These are phyloP conservation scores for Ichneumoninae sp. DNA, from an alignment of 2,888 invertebrate genomes.

Conservation along the genomic window DNA sequence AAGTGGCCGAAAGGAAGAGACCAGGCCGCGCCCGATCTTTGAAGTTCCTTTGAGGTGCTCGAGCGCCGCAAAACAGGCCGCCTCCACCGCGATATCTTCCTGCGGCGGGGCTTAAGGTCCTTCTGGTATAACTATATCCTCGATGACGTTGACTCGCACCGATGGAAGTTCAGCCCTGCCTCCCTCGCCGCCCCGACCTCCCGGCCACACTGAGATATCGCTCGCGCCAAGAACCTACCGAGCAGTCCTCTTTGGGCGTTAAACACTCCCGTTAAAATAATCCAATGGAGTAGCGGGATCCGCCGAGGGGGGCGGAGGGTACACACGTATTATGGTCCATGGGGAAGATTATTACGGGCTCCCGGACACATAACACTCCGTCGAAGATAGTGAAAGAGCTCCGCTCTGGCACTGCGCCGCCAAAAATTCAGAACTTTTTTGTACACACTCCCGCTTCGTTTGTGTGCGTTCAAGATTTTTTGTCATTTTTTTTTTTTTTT, in stretches of 20 bases:
- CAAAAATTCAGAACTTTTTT: constrained; percentile 38
- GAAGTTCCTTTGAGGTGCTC: constrained; percentile 61
- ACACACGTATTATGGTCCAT: constrained; percentile 45
- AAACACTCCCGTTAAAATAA: constrained; percentile 75
- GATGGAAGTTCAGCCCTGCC: constrained; percentile 56
- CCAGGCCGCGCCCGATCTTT: constrained; percentile 61
- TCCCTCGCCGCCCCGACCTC: constrained; percentile 34
- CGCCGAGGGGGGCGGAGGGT: constrained; percentile 22
- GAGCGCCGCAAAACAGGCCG: constrained; percentile 65
- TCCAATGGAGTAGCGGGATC: constrained; percentile 65
- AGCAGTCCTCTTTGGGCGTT: constrained; percentile 60
- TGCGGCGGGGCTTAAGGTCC: constrained; percentile 25
- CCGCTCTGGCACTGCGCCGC: constrained; percentile 34
- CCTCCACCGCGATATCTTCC: constrained; percentile 56
- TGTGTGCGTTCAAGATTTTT: constrained; percentile 35
- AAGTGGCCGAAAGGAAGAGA: constrained; percentile 53
- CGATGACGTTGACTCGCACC: neutral
- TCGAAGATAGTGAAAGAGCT: constrained; percentile 63
- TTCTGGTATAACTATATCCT: constrained; percentile 34
- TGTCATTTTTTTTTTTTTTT: no score
- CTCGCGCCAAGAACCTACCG: constrained; percentile 42
- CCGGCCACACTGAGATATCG: constrained; percentile 40
- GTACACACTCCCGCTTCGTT: neutral
- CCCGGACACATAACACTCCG: constrained; percentile 65
- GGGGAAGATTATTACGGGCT: constrained; percentile 64